Evolutionary conservation across 2,797 vertebrate genomes (phyloP).

Genomic region (Lacerta bilineata): DNA sequence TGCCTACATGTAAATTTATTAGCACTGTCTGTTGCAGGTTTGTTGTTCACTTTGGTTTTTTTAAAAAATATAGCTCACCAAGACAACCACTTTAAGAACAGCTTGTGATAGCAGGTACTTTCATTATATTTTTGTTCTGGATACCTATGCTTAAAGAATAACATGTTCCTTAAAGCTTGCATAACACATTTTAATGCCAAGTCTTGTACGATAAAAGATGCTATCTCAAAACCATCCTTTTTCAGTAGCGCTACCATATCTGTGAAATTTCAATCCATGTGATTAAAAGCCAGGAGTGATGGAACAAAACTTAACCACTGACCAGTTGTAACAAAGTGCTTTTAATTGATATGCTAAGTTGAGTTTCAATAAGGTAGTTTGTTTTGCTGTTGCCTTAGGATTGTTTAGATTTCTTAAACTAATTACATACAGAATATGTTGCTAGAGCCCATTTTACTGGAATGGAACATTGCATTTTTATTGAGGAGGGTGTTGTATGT

Average conservation of each 20-base stretch:
- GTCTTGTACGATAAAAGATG: not conserved
- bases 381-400: too few relatives aligned
- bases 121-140: not conserved
- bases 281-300: too few relatives aligned
- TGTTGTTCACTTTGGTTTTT: not conserved
- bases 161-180: not conserved
- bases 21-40: not conserved
- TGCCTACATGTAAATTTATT: not conserved
- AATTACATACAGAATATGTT: too few relatives aligned
- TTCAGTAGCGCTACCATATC: not conserved
- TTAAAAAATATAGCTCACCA: not conserved
- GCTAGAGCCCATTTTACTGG: too few relatives aligned
- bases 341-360: too few relatives aligned
- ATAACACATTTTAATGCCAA: not conserved
- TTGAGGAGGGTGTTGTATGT: too few relatives aligned
- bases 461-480: too few relatives aligned
- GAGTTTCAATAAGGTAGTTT: too few relatives aligned
- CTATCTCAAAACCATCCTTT: not conserved
- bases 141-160: conserved; percentile 3
- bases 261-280: not conserved
- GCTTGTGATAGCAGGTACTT: not conserved
- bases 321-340: too few relatives aligned
- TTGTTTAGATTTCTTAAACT: too few relatives aligned
- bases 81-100: not conserved
- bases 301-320: too few relatives aligned